Conservation (phyloP, 2,113 vertebrate species). For the Prunella fulvescens region DNA sequence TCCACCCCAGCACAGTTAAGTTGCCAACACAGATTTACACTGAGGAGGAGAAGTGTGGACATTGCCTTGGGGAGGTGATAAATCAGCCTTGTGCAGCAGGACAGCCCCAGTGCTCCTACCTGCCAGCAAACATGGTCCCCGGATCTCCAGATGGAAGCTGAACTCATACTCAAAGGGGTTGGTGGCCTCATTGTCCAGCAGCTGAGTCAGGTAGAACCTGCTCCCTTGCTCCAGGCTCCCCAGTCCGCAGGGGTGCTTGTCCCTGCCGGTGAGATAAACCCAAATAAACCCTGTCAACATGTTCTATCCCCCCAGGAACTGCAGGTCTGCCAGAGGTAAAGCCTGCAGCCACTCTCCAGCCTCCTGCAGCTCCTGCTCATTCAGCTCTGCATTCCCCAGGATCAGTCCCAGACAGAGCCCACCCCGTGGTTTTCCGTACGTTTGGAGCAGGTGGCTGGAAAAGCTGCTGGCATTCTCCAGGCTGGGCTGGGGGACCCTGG, state of each 20-base stretch:
- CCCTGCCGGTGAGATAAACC: slow-evolving; percentile 47
- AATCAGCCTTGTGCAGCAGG: not conserved
- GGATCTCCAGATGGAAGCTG: slow-evolving; percentile 92
- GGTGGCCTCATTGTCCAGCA: slow-evolving; percentile 82
- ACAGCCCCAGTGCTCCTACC: slow-evolving; percentile 62
- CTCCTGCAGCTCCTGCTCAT: not conserved
- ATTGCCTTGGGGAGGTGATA: not conserved
- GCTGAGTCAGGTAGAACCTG: slow-evolving; percentile 76
- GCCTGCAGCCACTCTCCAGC: not conserved
- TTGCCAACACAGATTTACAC: not conserved
- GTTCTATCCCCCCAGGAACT: not conserved
- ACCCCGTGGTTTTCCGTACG: slow-evolving; percentile 51
- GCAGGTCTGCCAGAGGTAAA: not conserved
- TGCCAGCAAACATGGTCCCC: slow-evolving; percentile 88
- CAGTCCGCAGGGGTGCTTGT: slow-evolving; percentile 54
- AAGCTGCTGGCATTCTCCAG: slow-evolving; percentile 69
- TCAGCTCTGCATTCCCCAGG: not conserved
- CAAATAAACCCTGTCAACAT: rapidly evolving
- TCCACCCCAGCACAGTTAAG: not conserved
- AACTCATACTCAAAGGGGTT: slow-evolving; percentile 94
- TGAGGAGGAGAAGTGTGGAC: not conserved
- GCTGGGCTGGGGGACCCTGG: slow-evolving; percentile 81
- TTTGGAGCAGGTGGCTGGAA: slow-evolving; percentile 73
- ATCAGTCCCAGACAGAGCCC: not conserved
- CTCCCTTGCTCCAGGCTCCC: slow-evolving; percentile 65